A percentile compares a stretch with the other conserved stretches of the same genome.
phyloP scores from a whole-genome alignment of 2,797 vertebrate species.

The Onychomys arenicola region DNA sequence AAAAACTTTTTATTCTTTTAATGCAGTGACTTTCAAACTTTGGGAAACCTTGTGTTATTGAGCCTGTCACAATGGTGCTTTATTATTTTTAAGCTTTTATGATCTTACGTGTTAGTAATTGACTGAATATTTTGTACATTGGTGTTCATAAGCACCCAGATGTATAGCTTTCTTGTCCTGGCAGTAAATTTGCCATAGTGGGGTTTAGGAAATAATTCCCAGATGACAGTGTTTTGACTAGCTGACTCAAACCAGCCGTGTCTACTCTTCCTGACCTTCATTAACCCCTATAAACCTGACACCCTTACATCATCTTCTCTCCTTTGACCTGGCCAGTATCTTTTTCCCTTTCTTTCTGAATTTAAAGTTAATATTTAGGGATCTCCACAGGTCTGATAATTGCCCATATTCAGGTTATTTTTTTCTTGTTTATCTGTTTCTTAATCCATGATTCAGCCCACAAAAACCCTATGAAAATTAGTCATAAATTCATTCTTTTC shows the following conservation, averaged over 20 bases:
- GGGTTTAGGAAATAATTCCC: background rate
- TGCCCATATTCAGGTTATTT: too few relatives aligned
- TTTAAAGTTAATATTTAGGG: background rate
- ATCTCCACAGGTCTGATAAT: background rate
- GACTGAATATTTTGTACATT: background rate
- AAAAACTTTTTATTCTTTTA: background rate
- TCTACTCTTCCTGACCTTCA: background rate
- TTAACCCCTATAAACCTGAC: background rate
- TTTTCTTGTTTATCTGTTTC: background rate
- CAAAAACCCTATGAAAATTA: background rate
- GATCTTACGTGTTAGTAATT: background rate
- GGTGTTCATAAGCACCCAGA: background rate
- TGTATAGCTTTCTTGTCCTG: background rate
- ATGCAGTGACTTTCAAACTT: background rate
- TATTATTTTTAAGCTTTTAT: background rate
- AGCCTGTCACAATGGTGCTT: too few relatives aligned
- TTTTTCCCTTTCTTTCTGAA: background rate
- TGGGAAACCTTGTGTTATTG: background rate
- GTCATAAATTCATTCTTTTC: background rate
- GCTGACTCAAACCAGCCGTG: background rate
- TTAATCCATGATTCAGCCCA: too few relatives aligned
- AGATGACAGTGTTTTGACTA: too few relatives aligned
- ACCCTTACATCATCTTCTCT: background rate
- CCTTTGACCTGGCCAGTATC: background rate
- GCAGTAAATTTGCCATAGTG: background rate